Conservation (phyloP, 2,113 vertebrate genomes). For the Stegostoma tigrinum region DNA sequence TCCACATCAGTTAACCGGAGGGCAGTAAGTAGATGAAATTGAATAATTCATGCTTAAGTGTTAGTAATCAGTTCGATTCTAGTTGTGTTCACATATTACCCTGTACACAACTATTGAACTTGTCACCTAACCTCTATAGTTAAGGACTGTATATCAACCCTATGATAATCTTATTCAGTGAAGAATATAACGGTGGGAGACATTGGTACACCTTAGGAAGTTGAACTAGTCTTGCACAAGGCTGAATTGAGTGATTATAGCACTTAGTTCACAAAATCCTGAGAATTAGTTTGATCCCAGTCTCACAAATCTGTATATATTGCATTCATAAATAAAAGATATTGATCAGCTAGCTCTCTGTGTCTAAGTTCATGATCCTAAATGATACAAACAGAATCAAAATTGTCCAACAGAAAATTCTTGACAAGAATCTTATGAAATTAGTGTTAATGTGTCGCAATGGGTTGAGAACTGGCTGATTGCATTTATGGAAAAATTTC, state of each 20-base stretch:
- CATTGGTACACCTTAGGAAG: not conserved
- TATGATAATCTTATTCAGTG: not conserved
- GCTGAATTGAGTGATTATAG: not conserved
- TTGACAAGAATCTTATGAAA: not conserved
- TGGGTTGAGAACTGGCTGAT: not conserved
- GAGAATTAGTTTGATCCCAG: not conserved
- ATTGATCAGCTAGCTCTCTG: not conserved
- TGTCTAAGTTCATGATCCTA: not conserved
- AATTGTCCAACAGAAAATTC: not conserved
- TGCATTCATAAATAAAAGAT: not conserved
- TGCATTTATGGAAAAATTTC: not conserved
- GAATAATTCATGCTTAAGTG: not conserved
- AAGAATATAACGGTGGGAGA: not conserved
- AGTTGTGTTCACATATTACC: not conserved
- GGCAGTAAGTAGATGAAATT: not conserved
- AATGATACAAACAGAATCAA: not conserved
- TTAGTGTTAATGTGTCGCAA: not conserved
- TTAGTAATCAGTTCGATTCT: too few species aligned
- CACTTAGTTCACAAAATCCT: not conserved
- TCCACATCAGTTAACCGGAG: not conserved
- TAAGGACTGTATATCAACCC: not conserved
- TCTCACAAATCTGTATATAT: not conserved
- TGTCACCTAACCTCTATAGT: not conserved
- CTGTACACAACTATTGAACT: not conserved
- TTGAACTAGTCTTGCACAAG: not conserved